A percentile compares a stretch with the other conserved stretches of the same genome.
Evolutionary conservation across 2,888 invertebrate genomes (phyloP).

Genomic region (Catocala fraxini): DNA sequence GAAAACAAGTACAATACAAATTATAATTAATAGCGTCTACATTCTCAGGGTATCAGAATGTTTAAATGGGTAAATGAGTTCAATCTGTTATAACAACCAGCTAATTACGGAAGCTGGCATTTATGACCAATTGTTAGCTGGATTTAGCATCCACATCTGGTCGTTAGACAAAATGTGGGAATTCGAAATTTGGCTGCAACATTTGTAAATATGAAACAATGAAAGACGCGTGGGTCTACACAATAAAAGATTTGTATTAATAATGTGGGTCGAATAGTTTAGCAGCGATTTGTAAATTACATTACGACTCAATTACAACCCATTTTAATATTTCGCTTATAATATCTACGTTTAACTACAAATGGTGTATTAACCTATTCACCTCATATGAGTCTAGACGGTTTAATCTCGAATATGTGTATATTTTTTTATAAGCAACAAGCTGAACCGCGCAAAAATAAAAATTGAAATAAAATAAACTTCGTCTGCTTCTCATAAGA

Average conservation of each 20-base stretch:
- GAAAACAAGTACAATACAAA: too few species aligned
- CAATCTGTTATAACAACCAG: constrained; percentile 10
- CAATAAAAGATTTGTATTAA: constrained; percentile 12
- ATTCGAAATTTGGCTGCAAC: constrained; percentile 36
- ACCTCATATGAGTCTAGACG: too few species aligned
- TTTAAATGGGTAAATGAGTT: constrained; percentile 5
- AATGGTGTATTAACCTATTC: too few species aligned
- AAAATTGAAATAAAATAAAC: too few species aligned
- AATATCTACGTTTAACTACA: too few species aligned
- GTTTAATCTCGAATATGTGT: too few species aligned
- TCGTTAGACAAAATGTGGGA: constrained; percentile 37
- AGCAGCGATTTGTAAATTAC: background rate
- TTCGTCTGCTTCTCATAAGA: too few species aligned
- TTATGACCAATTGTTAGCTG: constrained; percentile 41
- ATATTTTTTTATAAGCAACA: too few species aligned
- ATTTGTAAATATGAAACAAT: constrained; percentile 16
- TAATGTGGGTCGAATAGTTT: constrained; percentile 3
- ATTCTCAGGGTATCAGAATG: background rate
- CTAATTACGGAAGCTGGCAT: constrained; percentile 33
- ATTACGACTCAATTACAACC: background rate
- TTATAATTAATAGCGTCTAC: background rate
- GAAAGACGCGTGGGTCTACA: constrained; percentile 8
- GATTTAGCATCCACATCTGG: constrained; percentile 26
- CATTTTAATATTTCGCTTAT: too few species aligned
- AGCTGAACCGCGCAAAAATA: too few species aligned